A percentile compares a stretch with the other conserved stretches of the same genome.
Conservation (phyloP, 2,888 invertebrate genomes). For the Linnaemya vulpina region DNA sequence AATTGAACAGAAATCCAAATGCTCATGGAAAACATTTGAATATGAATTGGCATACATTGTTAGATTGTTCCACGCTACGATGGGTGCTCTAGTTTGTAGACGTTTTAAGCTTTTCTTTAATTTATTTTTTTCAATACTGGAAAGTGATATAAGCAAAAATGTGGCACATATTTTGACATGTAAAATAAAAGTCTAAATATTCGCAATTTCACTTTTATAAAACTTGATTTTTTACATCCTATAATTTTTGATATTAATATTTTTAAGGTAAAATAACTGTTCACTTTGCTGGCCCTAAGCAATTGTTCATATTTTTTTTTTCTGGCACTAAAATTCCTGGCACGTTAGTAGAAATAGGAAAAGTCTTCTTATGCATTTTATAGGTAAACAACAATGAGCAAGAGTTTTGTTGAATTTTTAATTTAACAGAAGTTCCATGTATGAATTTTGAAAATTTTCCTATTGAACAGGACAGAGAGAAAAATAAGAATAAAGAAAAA, state of each 20-base stretch:
- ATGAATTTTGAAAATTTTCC: constrained; percentile 4
- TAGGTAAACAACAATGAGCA: constrained; percentile 46
- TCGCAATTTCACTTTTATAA: no score
- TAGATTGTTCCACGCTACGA: constrained; percentile 38
- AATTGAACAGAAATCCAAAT: constrained; percentile 49
- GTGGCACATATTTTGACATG: no score
- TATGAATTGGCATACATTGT: constrained; percentile 48
- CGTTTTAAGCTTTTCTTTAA: not conserved
- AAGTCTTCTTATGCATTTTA: constrained; percentile 5
- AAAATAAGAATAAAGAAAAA: not conserved
- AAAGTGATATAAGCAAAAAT: no score
- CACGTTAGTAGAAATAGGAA: constrained; percentile 25
- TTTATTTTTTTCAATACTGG: no score
- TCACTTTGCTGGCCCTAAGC: not conserved
- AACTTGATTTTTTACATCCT: no score
- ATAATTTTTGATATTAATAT: no score
- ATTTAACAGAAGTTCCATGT: constrained; percentile 40
- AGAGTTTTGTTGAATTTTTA: constrained; percentile 51
- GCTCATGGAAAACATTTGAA: constrained; percentile 55
- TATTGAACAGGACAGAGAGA: not conserved
- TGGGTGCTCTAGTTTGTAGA: not conserved
- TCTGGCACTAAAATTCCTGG: constrained; percentile 1
- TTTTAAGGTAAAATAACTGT: not conserved
- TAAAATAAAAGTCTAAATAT: no score
- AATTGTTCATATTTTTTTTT: not conserved